Percentiles rank a stretch among this genome's conserved stretches.
phyloP scores from a whole-genome alignment of 2,888 invertebrate genomes.

The Pteria penguin region DNA sequence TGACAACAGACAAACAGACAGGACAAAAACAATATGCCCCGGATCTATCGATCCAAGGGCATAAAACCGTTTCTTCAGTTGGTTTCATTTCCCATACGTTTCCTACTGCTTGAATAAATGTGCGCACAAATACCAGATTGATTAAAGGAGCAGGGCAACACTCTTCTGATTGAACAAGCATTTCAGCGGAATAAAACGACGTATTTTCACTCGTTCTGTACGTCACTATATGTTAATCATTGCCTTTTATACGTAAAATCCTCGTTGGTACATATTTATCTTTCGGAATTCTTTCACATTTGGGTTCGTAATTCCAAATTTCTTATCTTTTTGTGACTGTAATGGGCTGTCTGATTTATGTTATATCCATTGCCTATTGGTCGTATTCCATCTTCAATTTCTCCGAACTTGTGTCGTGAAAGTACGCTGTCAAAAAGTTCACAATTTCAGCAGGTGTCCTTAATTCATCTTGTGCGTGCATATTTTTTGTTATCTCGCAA shows the following conservation, averaged over 20 bases:
- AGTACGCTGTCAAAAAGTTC: not conserved
- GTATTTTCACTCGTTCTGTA: not conserved
- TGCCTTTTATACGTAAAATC: conserved; percentile 8
- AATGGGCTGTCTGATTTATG: not conserved
- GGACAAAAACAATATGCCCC: too few species aligned
- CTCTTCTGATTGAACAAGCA: conserved; percentile 3
- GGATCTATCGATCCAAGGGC: too few species aligned
- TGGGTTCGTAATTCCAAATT: not conserved
- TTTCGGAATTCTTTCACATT: conserved; percentile 2
- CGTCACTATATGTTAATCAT: conserved; percentile 9
- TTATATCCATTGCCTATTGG: not conserved
- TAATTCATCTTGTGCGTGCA: too few species aligned
- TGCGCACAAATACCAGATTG: not conserved
- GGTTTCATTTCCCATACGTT: conserved; percentile 8
- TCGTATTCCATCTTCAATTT: conserved; percentile 1
- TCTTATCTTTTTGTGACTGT: not conserved
- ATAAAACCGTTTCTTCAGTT: not conserved
- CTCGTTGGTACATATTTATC: conserved; percentile 17
- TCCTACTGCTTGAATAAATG: not conserved
- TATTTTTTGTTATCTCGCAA: too few species aligned
- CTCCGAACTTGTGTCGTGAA: not conserved
- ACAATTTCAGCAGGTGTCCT: too few species aligned
- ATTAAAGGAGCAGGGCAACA: not conserved
- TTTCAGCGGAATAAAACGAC: not conserved
- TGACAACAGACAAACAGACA: too few species aligned